Base-by-base conservation (phyloP, 2,888 invertebrate species). In the Harpalus rufipes region DNA sequence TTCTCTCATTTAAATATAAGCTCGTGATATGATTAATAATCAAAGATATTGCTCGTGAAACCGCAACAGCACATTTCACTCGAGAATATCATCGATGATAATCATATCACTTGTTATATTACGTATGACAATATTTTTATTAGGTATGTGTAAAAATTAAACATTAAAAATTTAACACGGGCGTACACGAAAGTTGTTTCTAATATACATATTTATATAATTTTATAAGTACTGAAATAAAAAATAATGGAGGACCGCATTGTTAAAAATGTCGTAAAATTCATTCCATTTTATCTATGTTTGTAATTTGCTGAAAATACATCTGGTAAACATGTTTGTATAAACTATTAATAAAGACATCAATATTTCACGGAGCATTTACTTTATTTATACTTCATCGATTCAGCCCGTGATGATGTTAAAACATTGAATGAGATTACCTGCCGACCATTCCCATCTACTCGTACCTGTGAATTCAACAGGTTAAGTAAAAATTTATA, bases 401-500 rank as follows among this genome's bases (percentile, higher is more conserved):
- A 63, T 63, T 63, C 63, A 7, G 59, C 8, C 5, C 21, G 63
- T 10, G 18, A 21, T 18, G 21, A 21, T 63, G 10, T 21, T 63
- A 63, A 51, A 18, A 59, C 59, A 59, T 59, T 59, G 59, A 59
- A 63, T 21, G 61, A 61, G 16, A 74, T 74, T 74, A 74, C 74
- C 74, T 74, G 74, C 41, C 18, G 74, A 74, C 56, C 39, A 58
- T 25, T 21, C 4, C 39, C 41, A 16, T n/a, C 32, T 18, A 79
- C 78, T 78, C 78, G 32, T 32, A 78, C 79, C 79, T 79, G 79
- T 25, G 74, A 51, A 79, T 18, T 59, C 79, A 79, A 79, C 79
- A 79, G 79, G 79, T 79, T 79, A 79, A 79, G 79, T 79, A 79
- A 79, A 79, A 79, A 79, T 79, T 79, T 79, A 79, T 79, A 79